Evolutionary conservation across 2,888 invertebrate genomes (phyloP).

Genomic region (Abscondita cerata): DNA sequence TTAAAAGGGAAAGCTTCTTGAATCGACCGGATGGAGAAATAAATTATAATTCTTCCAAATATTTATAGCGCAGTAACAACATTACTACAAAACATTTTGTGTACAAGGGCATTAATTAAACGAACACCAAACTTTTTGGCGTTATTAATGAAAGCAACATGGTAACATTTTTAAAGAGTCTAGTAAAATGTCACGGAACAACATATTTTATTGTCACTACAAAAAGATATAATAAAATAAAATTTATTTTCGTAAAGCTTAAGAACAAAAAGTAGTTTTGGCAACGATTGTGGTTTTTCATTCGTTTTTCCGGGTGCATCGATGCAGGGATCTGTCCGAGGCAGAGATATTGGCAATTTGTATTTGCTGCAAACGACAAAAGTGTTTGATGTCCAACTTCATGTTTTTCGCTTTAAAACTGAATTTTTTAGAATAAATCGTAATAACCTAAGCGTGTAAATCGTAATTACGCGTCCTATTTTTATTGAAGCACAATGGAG

Average conservation of each 20-base stretch:
- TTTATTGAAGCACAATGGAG: no score
- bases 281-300: conserved; percentile 15
- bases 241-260: conserved; percentile 11
- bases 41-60: no score
- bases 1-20: no score
- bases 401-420: neutral
- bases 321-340: conserved; percentile 20
- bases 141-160: no score
- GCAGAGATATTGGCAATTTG: conserved; percentile 22
- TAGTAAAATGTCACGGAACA: neutral
- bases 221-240: conserved; percentile 17
- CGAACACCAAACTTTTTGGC: no score
- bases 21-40: no score
- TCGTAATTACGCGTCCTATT: no score
- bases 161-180: neutral
- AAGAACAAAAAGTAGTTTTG: conserved; percentile 16
- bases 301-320: conserved; percentile 15
- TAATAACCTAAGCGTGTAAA: no score
- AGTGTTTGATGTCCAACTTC: conserved; percentile 9
- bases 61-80: no score
- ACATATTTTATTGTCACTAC: conserved; percentile 7
- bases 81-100: no score
- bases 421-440: no score
- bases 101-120: no score
- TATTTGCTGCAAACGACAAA: conserved; percentile 15